Evolutionary conservation across 2,797 vertebrate species (phyloP).

Genomic region (Allobates femoralis): DNA sequence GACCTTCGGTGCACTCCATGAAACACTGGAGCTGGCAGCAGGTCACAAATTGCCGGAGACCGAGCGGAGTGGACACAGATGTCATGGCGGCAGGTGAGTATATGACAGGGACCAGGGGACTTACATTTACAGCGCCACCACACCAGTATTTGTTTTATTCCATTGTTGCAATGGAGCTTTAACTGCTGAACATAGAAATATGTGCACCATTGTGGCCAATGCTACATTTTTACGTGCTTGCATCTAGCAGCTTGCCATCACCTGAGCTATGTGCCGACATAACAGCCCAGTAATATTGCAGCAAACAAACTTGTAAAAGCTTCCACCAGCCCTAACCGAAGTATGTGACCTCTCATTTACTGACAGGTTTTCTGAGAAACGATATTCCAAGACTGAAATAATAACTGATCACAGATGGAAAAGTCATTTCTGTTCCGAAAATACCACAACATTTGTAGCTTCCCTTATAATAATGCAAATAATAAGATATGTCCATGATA

Average conservation of each 20-base stretch:
- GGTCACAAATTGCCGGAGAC: too few species aligned
- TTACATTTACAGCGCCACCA: too few species aligned
- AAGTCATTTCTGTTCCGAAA: background rate
- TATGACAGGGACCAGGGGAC: too few species aligned
- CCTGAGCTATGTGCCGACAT: slow-evolving; percentile 39
- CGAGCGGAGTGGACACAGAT: too few species aligned
- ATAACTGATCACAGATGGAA: background rate
- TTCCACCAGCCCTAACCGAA: slow-evolving; percentile 12
- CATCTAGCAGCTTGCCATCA: background rate
- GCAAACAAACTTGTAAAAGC: slow-evolving; percentile 36
- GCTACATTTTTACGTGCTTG: background rate
- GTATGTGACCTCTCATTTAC: slow-evolving; percentile 28
- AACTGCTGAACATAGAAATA: background rate
- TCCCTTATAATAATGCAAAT: background rate
- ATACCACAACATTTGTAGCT: background rate
- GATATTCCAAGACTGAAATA: background rate
- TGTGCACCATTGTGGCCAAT: background rate
- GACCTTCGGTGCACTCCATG: too few species aligned
- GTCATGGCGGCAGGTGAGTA: too few species aligned
- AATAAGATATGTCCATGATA: too few species aligned
- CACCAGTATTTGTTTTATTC: too few species aligned
- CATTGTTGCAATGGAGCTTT: too few species aligned
- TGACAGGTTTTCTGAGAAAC: background rate
- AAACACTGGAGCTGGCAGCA: too few species aligned
- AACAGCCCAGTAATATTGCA: background rate